Conservation (phyloP, 2,113 vertebrate genomes). For the Hemiscyllium ocellatum region DNA sequence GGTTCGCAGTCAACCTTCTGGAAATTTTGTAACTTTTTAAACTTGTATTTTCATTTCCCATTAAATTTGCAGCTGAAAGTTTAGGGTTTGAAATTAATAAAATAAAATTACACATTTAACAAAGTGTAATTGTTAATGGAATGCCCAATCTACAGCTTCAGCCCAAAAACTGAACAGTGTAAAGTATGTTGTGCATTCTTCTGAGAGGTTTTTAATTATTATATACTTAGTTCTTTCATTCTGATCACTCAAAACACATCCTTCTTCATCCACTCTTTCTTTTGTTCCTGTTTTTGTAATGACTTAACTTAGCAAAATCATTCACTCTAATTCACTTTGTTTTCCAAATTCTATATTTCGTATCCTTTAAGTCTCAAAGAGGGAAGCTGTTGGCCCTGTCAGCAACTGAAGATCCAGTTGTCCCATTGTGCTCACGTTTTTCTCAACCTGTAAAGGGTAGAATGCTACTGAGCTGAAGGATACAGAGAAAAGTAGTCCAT, state of each 20-base stretch:
- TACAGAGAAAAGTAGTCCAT: neutral
- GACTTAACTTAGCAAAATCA: neutral
- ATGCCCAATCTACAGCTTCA: neutral
- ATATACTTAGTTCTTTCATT: neutral
- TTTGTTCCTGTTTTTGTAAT: neutral
- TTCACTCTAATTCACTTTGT: neutral
- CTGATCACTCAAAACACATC: neutral
- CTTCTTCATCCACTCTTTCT: neutral
- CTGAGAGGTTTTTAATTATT: neutral
- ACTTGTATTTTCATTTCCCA: neutral
- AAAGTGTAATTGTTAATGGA: neutral
- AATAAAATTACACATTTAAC: neutral
- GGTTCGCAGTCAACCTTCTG: neutral
- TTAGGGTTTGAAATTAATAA: neutral
- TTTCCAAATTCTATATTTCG: neutral
- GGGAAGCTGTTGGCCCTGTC: neutral
- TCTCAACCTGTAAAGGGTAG: neutral
- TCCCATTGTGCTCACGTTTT: neutral
- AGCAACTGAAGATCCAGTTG: neutral
- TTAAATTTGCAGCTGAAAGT: neutral
- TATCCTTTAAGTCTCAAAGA: neutral
- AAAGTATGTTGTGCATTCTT: neutral
- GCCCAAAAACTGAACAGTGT: neutral
- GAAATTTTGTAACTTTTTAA: neutral
- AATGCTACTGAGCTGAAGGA: neutral